Evolutionary conservation across 2,113 vertebrate species (phyloP), one percentile per base, ranked within the genome.

Genomic region (Merops nubicus): DNA sequence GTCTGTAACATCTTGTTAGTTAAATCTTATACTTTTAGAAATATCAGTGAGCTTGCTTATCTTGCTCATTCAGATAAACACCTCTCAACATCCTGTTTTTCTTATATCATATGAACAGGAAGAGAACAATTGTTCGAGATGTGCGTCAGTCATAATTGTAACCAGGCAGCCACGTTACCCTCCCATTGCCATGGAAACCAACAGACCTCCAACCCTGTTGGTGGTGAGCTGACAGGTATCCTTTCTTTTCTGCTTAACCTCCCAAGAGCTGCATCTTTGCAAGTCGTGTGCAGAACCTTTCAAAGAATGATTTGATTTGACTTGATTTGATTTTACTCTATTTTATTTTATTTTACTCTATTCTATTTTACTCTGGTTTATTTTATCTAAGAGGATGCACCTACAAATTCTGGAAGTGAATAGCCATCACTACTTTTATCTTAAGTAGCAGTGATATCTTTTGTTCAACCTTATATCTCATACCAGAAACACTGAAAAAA

Each of bases 51-150:
- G 47, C 89, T 74, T 15, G 86, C 97, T 98, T 97, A 97, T 97
- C 97, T 97, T 3, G 5, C 34, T 63, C 85, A 21, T 48, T 97
- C 96, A 97, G 98, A 96, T 89, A 93, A 97, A 95, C 80, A 96
- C 97, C 95, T 96, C 95, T 85, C 85, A 18, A 31, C 96, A 97
- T 98, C 97, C 98, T 98, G 97, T 97, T 97, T 96, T 97, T 93
- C 96, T 97, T 90, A 40, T 92, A 96, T 96, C 95, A 87, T 92
- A 94, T 0, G 95, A 93, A 95, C 97, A 98, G 97, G 98, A 98
- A 97, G 88, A 84, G 90, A 86, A 34, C 51, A 47, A 98, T 97
- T 97, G 97, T 97, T 95, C 70, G 94, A 85, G 87, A 96, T 91
- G 96, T 97, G 97, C 94, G 97, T 98, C 97, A 98, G 94, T 70